Evolutionary conservation across 2,797 vertebrate species (phyloP).

Genomic region (Myripristis murdjan): DNA sequence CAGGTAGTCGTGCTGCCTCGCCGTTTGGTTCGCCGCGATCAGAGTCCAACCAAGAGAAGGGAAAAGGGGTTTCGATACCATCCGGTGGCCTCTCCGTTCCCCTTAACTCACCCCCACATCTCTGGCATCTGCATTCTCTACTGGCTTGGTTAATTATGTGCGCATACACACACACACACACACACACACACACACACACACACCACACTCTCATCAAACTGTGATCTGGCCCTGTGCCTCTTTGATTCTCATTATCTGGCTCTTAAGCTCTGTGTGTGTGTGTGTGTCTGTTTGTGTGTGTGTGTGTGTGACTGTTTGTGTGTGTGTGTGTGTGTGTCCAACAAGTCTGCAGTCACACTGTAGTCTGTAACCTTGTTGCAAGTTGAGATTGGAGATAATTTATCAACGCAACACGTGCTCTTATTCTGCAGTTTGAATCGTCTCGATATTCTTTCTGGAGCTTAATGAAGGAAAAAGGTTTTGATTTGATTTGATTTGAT

Average conservation of each 20-base stretch:
- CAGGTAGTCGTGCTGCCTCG: too few species aligned
- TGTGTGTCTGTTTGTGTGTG: conserved; percentile 1
- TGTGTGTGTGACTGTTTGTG: neutral
- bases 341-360: too few species aligned
- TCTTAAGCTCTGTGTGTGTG: conserved; percentile 12
- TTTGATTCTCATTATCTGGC: conserved; percentile 50
- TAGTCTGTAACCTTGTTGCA: too few species aligned
- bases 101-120: conserved; percentile 62
- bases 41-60: conserved; percentile 53
- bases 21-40: conserved; percentile 39
- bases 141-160: conserved; percentile 62
- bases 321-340: conserved; percentile 5
- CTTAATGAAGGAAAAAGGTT: too few species aligned
- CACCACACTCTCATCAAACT: conserved; percentile 35
- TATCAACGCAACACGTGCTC: too few species aligned
- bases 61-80: conserved; percentile 54
- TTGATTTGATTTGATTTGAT: too few species aligned
- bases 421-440: too few species aligned
- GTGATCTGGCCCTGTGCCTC: conserved; percentile 40
- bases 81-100: conserved; percentile 43
- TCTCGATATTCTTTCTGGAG: too few species aligned
- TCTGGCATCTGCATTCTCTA: conserved; percentile 60
- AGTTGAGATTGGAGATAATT: too few species aligned
- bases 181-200: conserved; percentile 33
- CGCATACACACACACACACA: conserved; percentile 36